Conservation (phyloP, 2,797 vertebrate genomes). For the Poeciliopsis presidionis region DNA sequence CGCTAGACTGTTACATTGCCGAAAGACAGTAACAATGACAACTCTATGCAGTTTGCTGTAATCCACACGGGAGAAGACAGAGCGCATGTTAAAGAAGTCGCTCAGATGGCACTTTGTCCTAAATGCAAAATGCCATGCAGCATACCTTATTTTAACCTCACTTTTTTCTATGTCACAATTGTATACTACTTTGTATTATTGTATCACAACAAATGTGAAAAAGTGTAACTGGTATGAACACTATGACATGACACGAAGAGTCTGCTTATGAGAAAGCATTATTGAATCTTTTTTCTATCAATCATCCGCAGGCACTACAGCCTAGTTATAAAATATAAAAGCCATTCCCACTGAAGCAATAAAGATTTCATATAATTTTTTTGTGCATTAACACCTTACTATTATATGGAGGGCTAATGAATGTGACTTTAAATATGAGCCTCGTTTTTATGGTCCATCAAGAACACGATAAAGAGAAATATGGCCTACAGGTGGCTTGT, state of each 20-base stretch:
- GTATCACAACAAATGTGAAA: neutral
- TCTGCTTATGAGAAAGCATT: neutral
- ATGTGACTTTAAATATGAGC: slow-evolving; percentile 33
- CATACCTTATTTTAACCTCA: too few relatives aligned
- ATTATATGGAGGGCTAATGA: slow-evolving; percentile 10
- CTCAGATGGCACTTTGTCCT: neutral
- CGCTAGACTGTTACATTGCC: neutral
- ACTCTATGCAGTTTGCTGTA: neutral
- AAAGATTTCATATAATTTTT: slow-evolving; percentile 36
- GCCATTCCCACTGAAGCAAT: slow-evolving; percentile 12
- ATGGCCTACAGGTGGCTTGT: slow-evolving; percentile 11
- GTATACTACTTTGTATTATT: neutral
- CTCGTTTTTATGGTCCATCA: slow-evolving; percentile 25
- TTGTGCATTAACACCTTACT: slow-evolving; percentile 38
- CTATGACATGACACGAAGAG: too few relatives aligned
- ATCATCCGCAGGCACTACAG: slow-evolving; percentile 16
- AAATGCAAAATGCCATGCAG: neutral
- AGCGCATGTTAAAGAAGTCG: neutral
- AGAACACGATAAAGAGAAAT: slow-evolving; percentile 21
- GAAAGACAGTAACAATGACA: neutral
- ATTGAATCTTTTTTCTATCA: slow-evolving; percentile 24
- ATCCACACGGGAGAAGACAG: neutral
- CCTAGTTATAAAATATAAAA: slow-evolving; percentile 18
- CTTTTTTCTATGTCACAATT: neutral
- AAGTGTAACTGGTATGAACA: neutral